Percentiles rank a stretch among this genome's conserved stretches.
Conservation (phyloP, 2,888 invertebrate species). For the Osmoderma eremita region DNA sequence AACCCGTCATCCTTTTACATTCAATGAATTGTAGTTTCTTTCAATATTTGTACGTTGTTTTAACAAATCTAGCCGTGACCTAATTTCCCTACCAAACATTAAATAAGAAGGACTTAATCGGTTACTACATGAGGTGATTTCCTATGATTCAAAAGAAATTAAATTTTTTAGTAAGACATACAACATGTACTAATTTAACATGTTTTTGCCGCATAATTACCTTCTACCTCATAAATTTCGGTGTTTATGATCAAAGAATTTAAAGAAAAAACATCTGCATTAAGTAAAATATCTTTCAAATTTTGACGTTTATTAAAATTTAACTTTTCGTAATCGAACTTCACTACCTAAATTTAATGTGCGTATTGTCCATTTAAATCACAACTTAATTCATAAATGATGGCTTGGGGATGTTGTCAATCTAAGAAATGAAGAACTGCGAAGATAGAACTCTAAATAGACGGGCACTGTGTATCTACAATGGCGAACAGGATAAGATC, state of each 20-base stretch:
- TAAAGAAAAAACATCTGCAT: slow-evolving; percentile 12
- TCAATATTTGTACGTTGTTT: background rate
- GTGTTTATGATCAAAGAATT: background rate
- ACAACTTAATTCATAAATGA: background rate
- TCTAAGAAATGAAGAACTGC: slow-evolving; percentile 12
- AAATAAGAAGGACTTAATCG: slow-evolving; percentile 41
- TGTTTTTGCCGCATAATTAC: too few species aligned
- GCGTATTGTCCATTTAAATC: background rate
- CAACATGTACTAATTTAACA: too few species aligned
- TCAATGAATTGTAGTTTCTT: too few species aligned
- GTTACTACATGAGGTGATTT: background rate
- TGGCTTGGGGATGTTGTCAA: slow-evolving; percentile 1
- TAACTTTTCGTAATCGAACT: background rate
- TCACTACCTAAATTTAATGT: slow-evolving; percentile 13
- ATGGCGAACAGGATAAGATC: background rate
- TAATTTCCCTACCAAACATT: slow-evolving; percentile 45
- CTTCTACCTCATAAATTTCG: too few species aligned
- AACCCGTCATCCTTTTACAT: background rate
- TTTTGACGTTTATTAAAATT: slow-evolving; percentile 16
- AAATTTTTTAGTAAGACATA: too few species aligned
- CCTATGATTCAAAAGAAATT: background rate
- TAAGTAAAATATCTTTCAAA: slow-evolving; percentile 6
- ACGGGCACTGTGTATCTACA: slow-evolving; percentile 9
- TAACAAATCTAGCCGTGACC: slow-evolving; percentile 25
- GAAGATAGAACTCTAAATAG: background rate